Percentiles rank a stretch among this genome's conserved stretches.
phyloP scores from a whole-genome alignment of 2,113 vertebrate species.

The Etheostoma cragini region DNA sequence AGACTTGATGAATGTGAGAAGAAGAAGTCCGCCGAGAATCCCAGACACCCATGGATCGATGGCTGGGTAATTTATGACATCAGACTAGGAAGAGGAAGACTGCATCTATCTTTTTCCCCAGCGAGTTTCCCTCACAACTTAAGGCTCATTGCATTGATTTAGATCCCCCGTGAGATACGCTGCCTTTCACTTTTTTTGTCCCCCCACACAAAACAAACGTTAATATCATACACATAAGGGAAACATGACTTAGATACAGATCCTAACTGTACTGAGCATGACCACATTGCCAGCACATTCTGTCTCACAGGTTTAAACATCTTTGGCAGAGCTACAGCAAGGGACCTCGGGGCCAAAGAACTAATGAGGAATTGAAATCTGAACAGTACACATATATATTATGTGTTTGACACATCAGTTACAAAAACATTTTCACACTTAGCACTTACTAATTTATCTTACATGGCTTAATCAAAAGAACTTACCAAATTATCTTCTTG shows the following conservation, averaged over 20 bases:
- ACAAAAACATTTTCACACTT: conserved; percentile 23
- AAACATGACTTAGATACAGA: conserved; percentile 21
- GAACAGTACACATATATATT: not conserved
- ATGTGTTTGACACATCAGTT: conserved; percentile 4
- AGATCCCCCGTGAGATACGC: conserved; percentile 53
- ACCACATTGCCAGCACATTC: conserved; percentile 11
- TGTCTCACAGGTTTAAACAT: conserved; percentile 18
- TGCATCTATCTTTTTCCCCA: conserved; percentile 69
- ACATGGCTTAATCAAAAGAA: conserved; percentile 11
- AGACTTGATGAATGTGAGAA: conserved; percentile 73
- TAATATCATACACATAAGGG: not conserved
- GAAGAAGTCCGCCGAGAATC: conserved; percentile 62
- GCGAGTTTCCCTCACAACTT: conserved; percentile 45
- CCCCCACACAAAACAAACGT: conserved; percentile 20
- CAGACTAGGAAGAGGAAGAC: conserved; percentile 50
- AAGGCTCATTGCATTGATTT: conserved; percentile 55
- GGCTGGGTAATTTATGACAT: conserved; percentile 80
- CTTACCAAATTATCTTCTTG: not conserved
- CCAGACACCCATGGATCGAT: conserved; percentile 80
- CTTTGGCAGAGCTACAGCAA: not conserved
- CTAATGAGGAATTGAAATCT: conserved; percentile 26
- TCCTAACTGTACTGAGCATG: not conserved
- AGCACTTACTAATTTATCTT: conserved; percentile 20
- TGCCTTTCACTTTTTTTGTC: conserved; percentile 14
- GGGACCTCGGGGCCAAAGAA: not conserved